Percentiles rank a stretch among this genome's conserved stretches.
These are phyloP conservation scores for Sorex maritimensis DNA, from an alignment of 2,797 vertebrate species.

Conservation along the genomic window DNA sequence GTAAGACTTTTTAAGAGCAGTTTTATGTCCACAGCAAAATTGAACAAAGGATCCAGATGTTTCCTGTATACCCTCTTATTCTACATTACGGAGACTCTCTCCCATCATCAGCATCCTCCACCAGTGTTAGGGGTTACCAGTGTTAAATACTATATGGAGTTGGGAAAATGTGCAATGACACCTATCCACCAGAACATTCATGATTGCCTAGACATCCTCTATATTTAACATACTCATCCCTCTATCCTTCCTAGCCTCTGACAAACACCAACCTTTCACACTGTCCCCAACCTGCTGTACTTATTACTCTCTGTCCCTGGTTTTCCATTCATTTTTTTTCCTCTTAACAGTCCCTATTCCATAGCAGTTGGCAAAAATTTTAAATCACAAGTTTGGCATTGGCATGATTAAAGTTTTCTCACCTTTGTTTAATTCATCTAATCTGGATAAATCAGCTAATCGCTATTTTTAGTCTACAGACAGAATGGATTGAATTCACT, in stretches of 20 bases:
- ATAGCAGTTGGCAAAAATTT: constrained; percentile 58
- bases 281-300: neutral
- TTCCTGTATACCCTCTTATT: neutral
- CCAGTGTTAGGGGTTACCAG: neutral
- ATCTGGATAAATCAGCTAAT: constrained; percentile 13
- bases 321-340: constrained; percentile 22
- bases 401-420: constrained; percentile 44
- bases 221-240: neutral
- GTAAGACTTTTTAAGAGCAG: neutral
- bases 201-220: neutral
- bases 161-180: neutral
- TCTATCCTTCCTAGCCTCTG: neutral
- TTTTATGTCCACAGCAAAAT: neutral
- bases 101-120: neutral
- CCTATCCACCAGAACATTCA: neutral
- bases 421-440: constrained; percentile 24
- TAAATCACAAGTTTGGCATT: neutral
- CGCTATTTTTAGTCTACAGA: constrained; percentile 23
- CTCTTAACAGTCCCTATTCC: constrained; percentile 16
- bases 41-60: neutral
- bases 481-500: constrained; percentile 57
- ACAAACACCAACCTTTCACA: neutral
- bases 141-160: neutral
- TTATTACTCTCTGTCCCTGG: too few relatives aligned
- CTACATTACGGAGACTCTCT: neutral